Evolutionary conservation across 2,797 vertebrate genomes (phyloP), one percentile per base, ranked within the genome.

Genomic region (Mycteria americana): DNA sequence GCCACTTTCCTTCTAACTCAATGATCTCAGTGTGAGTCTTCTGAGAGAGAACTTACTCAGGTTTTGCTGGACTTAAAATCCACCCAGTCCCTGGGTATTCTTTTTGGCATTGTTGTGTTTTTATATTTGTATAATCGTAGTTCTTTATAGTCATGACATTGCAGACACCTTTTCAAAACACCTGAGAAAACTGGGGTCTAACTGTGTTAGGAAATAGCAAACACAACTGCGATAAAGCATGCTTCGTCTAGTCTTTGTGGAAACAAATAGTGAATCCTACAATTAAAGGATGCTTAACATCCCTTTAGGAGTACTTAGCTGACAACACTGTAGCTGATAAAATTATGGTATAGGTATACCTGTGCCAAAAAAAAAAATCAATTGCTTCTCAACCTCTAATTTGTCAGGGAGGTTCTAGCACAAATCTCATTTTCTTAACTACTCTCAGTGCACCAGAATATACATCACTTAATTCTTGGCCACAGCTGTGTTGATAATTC

Each of bases 341-440:
- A 93, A 85, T 60, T 70, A 48, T 45, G 22, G 5, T 30, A 25
- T 39, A 30, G 18, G 22, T 51, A 15, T 45, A 51, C 67, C 33
- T 18, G 13, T 80, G 18, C 10, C 39, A 69, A 92, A 82, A 72
- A 91, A 85, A 21, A n/a, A 35, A 89, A 48, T 31, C 30, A 15
- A 54, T 91, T 92, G 43, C 24, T 91, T 94, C 35, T 76, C 62
- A 91, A 50, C 21, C 22, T 87, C 33, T 67, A 73, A 68, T 96
- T 92, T 92, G 56, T 93, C 43, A 27, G 60, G 18, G 39, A 35
- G 10, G 11, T 80, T 92, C 68, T 70, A 89, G 28, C 24, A 69
- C 43, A 82, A 75, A 35, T 69, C 59, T 88, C 22, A 80, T 91
- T 96, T 88, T 85, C 76, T 83, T 89, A 95, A 89, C 67, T 77